Evolutionary conservation across 2,797 vertebrate species (phyloP), one percentile per base, ranked within the genome.

Genomic region (Myotis myotis): DNA sequence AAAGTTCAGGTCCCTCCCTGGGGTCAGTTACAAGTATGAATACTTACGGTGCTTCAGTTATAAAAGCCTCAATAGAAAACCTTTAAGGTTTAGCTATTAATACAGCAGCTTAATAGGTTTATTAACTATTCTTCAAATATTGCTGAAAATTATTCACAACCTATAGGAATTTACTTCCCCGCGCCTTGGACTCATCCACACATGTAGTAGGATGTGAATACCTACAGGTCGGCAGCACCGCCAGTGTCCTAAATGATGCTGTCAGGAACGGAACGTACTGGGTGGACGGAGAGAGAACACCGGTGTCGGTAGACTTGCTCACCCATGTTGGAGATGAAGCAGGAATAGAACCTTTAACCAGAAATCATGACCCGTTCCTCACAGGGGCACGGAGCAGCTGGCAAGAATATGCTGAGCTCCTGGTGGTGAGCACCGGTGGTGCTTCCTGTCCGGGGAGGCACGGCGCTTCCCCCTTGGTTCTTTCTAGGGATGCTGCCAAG

Each of bases 91-190:
- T 95, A 70, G 41, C 79, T 87, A 30, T 62, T 62, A 83, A 57
- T 78, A 83, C 1, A 94, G 91, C 75, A 95, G 79, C 79, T 96
- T 94, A 95, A 36, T 23, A 90, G 41, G 70, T 53, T 95, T 81
- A 91, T 66, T 71, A 74, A 83, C 22, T 90, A 66, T 30, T 93
- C 78, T 96, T 94, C 47, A 92, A 74, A 60, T 95, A 66, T 33
- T 91, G 47, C 17, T 74, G 79, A 91, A 85, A 94, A 64, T 41
- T 57, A 82, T 3, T 94, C 36, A 12, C 80, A 83, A 33, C 87
- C 28, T 79, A 8, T 5, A 89, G 47, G 49, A 78, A 3, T 90
- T 12, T 36, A 13, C 38, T 72, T 84, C 33, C 68, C 66, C 93
- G 51, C 41, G 51, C 38, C 62, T 82, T 41, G 28, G 23, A 10